Conservation (phyloP, 2,888 invertebrate species). For the Plebejus anna region DNA sequence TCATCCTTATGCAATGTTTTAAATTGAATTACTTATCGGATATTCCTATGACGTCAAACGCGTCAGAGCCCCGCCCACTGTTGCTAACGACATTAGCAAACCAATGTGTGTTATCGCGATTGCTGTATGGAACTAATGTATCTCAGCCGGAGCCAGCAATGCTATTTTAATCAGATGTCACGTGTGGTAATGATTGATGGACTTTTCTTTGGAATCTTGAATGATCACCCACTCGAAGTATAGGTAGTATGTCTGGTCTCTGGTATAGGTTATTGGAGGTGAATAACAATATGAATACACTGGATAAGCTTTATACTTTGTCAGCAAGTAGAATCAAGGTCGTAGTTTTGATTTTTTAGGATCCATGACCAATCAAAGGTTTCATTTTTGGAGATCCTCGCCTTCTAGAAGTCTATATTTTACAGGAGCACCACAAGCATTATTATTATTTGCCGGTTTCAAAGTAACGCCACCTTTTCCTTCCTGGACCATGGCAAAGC, state of each 20-base stretch:
- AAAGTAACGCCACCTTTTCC: too few relatives aligned
- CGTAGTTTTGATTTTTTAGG: neutral
- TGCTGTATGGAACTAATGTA: slow-evolving; percentile 30
- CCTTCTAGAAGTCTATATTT: neutral
- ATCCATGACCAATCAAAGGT: too few relatives aligned
- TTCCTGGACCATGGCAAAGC: too few relatives aligned
- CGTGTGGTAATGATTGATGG: slow-evolving; percentile 18
- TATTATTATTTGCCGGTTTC: too few relatives aligned
- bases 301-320: neutral
- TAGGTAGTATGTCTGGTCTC: neutral
- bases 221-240: neutral
- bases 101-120: slow-evolving; percentile 2
- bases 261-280: neutral
- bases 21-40: slow-evolving; percentile 44
- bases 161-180: slow-evolving; percentile 33
- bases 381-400: neutral
- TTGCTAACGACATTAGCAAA: slow-evolving; percentile 46
- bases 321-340: neutral
- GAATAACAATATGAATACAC: neutral
- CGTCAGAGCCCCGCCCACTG: slow-evolving; percentile 71
- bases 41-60: slow-evolving; percentile 48
- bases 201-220: neutral
- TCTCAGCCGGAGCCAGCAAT: slow-evolving; percentile 33
- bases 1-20: slow-evolving; percentile 31
- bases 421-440: neutral